These are phyloP conservation scores for Lampris megalopsis DNA, from an alignment of 2,113 vertebrate species.

Conservation along the genomic window DNA sequence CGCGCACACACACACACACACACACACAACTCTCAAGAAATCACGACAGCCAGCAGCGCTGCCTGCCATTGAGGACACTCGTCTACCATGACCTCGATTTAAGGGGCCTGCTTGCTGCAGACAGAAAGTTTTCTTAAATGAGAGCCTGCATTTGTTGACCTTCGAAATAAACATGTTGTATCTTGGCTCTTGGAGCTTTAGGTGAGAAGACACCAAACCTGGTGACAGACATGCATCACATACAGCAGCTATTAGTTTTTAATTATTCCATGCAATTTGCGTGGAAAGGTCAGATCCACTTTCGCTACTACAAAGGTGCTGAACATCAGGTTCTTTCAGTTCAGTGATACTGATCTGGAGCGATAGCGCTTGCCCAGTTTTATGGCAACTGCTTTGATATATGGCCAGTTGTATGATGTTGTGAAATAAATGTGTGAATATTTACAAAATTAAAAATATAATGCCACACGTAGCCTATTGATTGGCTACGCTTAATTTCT, in stretches of 20 bases:
- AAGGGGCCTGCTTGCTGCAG: conserved; percentile 37
- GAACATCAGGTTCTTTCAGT: conserved; percentile 52
- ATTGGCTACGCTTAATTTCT: too few relatives aligned
- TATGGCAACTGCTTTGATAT: too few relatives aligned
- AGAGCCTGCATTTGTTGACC: conserved; percentile 40
- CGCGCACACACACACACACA: too few relatives aligned
- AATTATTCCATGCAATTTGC: conserved; percentile 11
- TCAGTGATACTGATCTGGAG: background rate
- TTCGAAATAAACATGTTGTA: conserved; percentile 38
- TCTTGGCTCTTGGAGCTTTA: background rate
- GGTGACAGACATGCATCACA: background rate
- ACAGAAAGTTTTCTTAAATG: conserved; percentile 24
- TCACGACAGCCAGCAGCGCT: conserved; percentile 64
- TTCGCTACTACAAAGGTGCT: background rate
- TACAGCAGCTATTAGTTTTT: too few relatives aligned
- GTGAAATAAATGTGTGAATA: too few relatives aligned
- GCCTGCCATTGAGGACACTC: conserved; percentile 51
- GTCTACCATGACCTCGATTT: conserved; percentile 58
- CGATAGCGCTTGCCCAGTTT: background rate
- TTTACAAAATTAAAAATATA: too few relatives aligned
- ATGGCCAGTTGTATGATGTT: too few relatives aligned
- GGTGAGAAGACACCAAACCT: conserved; percentile 23
- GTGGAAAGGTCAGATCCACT: background rate
- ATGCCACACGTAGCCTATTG: too few relatives aligned
- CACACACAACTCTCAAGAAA: conserved; percentile 21